phyloP scores from a whole-genome alignment of 2,113 vertebrate genomes.

The Lonchura striata region DNA sequence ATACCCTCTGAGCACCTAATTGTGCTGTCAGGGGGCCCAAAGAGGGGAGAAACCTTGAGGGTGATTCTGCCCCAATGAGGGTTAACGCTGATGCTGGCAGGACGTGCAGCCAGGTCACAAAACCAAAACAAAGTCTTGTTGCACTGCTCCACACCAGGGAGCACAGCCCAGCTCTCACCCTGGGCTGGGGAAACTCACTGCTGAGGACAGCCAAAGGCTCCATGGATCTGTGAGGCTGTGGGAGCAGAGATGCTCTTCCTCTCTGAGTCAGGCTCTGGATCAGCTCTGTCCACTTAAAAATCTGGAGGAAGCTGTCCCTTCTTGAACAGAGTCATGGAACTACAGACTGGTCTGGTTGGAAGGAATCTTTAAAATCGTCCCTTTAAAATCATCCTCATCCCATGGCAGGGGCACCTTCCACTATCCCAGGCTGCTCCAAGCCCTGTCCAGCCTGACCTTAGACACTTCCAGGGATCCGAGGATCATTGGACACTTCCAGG shows the following conservation, averaged over 20 bases:
- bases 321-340: neutral
- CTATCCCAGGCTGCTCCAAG: fast-evolving
- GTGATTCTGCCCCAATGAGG: neutral
- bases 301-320: neutral
- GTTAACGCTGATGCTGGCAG: neutral
- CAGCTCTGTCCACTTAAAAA: neutral
- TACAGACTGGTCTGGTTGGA: neutral
- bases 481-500: neutral
- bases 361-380: neutral
- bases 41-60: neutral
- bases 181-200: neutral
- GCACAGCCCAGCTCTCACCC: fast-evolving
- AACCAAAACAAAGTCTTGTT: neutral
- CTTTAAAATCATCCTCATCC: neutral
- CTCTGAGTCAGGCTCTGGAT: neutral
- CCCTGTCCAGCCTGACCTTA: fast-evolving
- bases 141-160: neutral
- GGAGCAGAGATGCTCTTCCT: neutral
- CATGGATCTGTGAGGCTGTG: fast-evolving
- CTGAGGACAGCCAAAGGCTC: neutral
- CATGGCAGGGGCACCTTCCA: neutral
- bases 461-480: neutral
- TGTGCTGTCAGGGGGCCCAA: neutral
- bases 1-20: fast-evolving
- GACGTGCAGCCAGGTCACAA: neutral